A percentile compares a stretch with the other conserved stretches of the same genome.
phyloP scores from a whole-genome alignment of 2,888 invertebrate genomes.

The Rosalia funebris region DNA sequence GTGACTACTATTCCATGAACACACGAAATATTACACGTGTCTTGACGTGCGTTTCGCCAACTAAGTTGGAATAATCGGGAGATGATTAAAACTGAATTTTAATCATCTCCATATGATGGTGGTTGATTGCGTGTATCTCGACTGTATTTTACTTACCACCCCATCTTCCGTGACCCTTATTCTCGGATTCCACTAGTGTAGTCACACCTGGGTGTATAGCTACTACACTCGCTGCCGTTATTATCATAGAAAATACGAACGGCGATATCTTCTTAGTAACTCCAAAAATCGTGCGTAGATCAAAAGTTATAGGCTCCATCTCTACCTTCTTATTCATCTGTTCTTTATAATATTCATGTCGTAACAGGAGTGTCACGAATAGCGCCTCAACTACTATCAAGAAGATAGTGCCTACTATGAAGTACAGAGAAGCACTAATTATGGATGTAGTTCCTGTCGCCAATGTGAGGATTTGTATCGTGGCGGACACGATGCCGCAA shows the following conservation, averaged over 20 bases:
- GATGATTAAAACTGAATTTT: too few relatives aligned
- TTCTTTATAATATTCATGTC: background rate
- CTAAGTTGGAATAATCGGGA: too few relatives aligned
- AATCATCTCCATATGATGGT: too few relatives aligned
- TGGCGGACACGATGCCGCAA: constrained; percentile 36
- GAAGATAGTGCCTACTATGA: constrained; percentile 29
- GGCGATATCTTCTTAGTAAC: background rate
- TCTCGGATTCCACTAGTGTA: constrained; percentile 31
- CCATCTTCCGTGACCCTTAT: constrained; percentile 10
- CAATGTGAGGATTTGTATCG: constrained; percentile 34
- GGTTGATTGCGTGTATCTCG: too few relatives aligned
- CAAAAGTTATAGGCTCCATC: background rate
- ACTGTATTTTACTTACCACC: constrained; percentile 18
- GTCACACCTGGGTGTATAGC: constrained; percentile 35
- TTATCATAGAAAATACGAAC: constrained; percentile 28
- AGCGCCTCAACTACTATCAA: constrained; percentile 34
- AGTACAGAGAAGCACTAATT: constrained; percentile 35
- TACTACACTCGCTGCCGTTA: constrained; percentile 31
- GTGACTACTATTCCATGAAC: too few relatives aligned
- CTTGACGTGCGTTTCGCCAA: too few relatives aligned
- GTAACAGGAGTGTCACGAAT: background rate
- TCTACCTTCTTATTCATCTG: background rate
- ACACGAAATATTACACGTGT: too few relatives aligned
- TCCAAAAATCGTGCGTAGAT: background rate
- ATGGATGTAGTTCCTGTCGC: constrained; percentile 26